These are phyloP conservation scores for Mormyrops attenuatus DNA, from an alignment of 2,797 vertebrate species.

Conservation along the genomic window DNA sequence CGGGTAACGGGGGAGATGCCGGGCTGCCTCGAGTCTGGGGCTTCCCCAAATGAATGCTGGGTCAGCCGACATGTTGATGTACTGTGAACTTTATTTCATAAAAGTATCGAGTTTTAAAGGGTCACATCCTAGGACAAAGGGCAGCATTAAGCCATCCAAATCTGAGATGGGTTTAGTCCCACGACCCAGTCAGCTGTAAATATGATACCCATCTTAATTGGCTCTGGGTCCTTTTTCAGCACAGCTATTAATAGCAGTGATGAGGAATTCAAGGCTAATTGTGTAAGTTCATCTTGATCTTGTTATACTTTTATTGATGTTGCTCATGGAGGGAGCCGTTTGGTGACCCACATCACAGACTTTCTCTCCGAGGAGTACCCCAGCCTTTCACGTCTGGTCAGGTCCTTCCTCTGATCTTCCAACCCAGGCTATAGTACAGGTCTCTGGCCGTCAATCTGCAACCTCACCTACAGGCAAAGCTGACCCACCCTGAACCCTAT, in stretches of 20 bases:
- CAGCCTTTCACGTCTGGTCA: background rate
- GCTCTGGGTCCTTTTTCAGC: background rate
- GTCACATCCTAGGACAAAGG: background rate
- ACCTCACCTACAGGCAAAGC: background rate
- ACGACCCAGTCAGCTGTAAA: background rate
- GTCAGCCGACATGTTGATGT: background rate
- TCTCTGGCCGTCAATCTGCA: background rate
- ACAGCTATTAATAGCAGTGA: background rate
- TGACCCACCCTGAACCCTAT: background rate
- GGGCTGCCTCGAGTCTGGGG: background rate
- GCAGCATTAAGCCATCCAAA: background rate
- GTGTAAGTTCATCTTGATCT: background rate
- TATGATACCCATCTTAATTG: background rate
- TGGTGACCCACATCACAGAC: background rate
- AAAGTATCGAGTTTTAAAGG: background rate
- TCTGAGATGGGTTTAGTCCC: background rate
- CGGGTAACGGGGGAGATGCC: background rate
- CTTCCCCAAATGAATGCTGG: background rate
- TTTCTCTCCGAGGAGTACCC: background rate
- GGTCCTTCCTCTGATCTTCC: background rate
- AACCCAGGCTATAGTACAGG: background rate
- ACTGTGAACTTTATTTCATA: background rate
- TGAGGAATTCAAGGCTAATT: background rate
- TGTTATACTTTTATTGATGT: background rate
- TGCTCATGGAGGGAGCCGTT: background rate